These are phyloP conservation scores for Hydrocynus forskahlii DNA, from an alignment of 2,797 vertebrate species.

Conservation along the genomic window DNA sequence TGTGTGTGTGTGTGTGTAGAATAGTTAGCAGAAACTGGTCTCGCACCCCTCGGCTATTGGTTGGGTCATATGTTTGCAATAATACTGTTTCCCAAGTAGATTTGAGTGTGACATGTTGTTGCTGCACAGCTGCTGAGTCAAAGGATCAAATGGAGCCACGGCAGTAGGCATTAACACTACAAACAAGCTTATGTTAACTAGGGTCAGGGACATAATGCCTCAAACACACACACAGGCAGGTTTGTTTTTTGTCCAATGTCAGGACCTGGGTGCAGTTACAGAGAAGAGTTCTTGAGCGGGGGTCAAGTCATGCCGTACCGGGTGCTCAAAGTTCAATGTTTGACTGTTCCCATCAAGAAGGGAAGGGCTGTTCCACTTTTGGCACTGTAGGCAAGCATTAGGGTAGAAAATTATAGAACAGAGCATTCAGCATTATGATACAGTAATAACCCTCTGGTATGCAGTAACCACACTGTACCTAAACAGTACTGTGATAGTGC, in stretches of 20 bases:
- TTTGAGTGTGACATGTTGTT: background rate
- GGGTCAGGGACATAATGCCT: background rate
- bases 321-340: no score
- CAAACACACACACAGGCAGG: background rate
- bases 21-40: constrained; percentile 10
- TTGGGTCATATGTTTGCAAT: background rate
- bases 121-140: background rate
- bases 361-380: no score
- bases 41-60: background rate
- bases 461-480: no score
- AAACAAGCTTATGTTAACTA: constrained; percentile 1
- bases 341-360: no score
- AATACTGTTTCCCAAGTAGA: background rate
- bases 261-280: no score
- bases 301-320: no score
- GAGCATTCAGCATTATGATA: no score
- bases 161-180: background rate
- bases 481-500: no score
- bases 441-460: no score
- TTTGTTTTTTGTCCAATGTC: background rate
- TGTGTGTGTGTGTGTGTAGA: constrained; percentile 25
- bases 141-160: background rate
- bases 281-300: no score
- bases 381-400: no score
- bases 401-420: no score